phyloP scores from a whole-genome alignment of 2,888 invertebrate genomes.

The Dugesia japonica region DNA sequence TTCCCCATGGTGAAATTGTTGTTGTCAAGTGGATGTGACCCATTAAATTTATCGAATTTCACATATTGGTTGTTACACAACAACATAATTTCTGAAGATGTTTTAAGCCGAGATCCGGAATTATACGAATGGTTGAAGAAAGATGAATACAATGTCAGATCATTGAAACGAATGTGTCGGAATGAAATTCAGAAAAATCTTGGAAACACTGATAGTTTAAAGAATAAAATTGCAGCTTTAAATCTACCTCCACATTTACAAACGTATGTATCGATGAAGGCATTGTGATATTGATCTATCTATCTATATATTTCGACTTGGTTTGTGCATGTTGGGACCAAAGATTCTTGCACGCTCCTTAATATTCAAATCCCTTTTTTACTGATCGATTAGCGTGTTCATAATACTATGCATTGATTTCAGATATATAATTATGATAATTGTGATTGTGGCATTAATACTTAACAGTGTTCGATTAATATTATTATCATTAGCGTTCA shows the following conservation, averaged over 20 bases:
- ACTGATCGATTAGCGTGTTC: too few relatives aligned
- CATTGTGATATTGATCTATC: conserved; percentile 31
- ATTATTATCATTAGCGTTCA: too few relatives aligned
- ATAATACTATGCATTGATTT: too few relatives aligned
- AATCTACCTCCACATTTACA: conserved; percentile 34
- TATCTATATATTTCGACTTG: too few relatives aligned
- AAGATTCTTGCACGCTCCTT: too few relatives aligned
- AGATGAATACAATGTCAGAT: conserved; percentile 35
- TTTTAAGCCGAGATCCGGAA: conserved; percentile 32
- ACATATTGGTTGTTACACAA: conserved; percentile 33
- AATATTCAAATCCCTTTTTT: too few relatives aligned
- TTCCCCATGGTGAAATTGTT: conserved; percentile 36
- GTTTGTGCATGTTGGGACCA: too few relatives aligned
- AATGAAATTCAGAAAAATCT: conserved; percentile 33
- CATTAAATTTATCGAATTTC: conserved; percentile 35
- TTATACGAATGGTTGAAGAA: conserved; percentile 33
- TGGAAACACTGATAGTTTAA: conserved; percentile 34
- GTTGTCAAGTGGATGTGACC: conserved; percentile 34
- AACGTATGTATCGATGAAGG: conserved; percentile 35
- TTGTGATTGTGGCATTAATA: too few relatives aligned
- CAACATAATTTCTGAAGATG: conserved; percentile 35
- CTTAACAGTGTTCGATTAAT: too few relatives aligned
- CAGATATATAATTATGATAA: too few relatives aligned
- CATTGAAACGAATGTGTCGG: conserved; percentile 34
- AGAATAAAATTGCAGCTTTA: conserved; percentile 32